Evolutionary conservation across 2,888 invertebrate genomes (phyloP).

Genomic region (Ectobius pallidus): DNA sequence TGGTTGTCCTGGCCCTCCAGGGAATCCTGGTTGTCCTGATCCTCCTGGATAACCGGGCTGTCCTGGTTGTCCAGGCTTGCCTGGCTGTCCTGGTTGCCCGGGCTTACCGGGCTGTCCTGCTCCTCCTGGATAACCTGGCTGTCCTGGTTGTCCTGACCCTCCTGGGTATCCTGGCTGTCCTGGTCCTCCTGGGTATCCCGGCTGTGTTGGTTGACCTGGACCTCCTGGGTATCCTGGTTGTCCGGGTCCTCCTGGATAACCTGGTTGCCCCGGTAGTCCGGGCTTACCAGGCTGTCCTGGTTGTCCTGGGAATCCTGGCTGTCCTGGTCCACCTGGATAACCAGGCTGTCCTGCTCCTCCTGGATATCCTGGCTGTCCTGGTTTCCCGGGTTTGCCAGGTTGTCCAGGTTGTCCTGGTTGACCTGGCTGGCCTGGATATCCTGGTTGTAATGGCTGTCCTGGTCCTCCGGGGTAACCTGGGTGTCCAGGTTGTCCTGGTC

Average conservation of each 20-base stretch:
- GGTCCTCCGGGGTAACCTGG: background rate
- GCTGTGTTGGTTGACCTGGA: background rate
- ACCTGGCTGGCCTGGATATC: background rate
- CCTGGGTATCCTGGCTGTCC: background rate
- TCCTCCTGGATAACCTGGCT: background rate
- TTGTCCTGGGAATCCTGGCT: background rate
- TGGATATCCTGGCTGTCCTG: background rate
- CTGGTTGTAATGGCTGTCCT: background rate
- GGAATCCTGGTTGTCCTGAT: background rate
- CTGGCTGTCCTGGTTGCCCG: background rate
- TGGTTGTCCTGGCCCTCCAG: conserved; percentile 9
- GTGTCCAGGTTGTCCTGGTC: background rate
- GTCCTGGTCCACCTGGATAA: background rate
- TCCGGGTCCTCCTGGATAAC: background rate
- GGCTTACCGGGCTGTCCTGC: background rate
- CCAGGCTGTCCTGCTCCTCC: background rate
- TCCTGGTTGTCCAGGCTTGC: conserved; percentile 3
- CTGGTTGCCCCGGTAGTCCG: background rate
- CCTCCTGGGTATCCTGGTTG: background rate
- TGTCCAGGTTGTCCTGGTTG: background rate
- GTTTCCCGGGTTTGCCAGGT: background rate
- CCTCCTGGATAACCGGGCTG: background rate
- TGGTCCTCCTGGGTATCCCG: background rate
- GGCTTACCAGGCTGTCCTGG: background rate
- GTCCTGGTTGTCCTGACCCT: background rate